A percentile compares a stretch with the other conserved stretches of the same genome.
Conservation (phyloP, 2,888 invertebrate genomes). For the Heliconius aoede region DNA sequence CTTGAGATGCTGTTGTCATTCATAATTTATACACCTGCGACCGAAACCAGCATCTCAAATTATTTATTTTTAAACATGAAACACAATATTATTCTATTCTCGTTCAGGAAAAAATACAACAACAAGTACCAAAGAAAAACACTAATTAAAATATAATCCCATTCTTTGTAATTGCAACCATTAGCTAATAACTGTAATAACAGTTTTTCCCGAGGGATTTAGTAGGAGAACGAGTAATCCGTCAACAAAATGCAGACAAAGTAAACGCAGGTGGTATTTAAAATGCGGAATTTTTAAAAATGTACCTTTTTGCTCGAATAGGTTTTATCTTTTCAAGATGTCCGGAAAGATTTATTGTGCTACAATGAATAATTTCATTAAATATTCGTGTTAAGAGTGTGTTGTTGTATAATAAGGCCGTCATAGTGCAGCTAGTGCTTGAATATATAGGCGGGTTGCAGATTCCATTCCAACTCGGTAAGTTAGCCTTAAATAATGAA, state of each 20-base stretch:
- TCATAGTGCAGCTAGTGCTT: background rate
- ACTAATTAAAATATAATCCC: slow-evolving; percentile 61
- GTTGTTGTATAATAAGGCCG: background rate
- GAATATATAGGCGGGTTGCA: background rate
- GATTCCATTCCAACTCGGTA: too few species aligned
- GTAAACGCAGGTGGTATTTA: slow-evolving; percentile 24
- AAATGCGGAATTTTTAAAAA: slow-evolving; percentile 27
- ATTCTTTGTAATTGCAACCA: slow-evolving; percentile 36
- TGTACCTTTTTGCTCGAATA: background rate
- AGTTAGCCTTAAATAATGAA: too few species aligned
- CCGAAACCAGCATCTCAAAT: too few species aligned
- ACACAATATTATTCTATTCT: background rate
- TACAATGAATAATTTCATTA: slow-evolving; percentile 6
- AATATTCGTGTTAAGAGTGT: background rate
- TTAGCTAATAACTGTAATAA: slow-evolving; percentile 31
- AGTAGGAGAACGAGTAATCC: slow-evolving; percentile 23
- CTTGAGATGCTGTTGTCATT: too few species aligned
- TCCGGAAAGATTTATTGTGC: slow-evolving; percentile 15
- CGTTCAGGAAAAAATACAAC: background rate
- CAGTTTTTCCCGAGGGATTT: slow-evolving; percentile 23
- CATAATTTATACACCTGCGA: too few species aligned
- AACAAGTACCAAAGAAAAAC: slow-evolving; percentile 55
- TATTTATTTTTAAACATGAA: background rate
- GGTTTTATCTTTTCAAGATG: slow-evolving; percentile 20
- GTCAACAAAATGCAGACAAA: slow-evolving; percentile 25